Evolutionary conservation across 2,888 invertebrate genomes (phyloP), one percentile per base, ranked within the genome.

Genomic region (Apamea sordens): DNA sequence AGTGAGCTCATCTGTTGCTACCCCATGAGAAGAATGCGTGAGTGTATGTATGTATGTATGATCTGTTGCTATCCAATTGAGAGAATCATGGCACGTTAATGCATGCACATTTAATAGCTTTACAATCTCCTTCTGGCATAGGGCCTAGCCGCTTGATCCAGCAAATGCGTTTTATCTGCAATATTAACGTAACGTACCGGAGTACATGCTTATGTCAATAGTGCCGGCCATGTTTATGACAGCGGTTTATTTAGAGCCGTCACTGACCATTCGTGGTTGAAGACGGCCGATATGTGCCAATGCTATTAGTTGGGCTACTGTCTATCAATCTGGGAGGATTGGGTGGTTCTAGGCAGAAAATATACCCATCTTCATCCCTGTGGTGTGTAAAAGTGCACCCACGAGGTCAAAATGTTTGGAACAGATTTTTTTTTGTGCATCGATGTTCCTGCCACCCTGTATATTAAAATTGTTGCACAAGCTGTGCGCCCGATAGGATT

Each of bases 241-340:
- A 64, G 70, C 24, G 79, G 68, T 76, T 61, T 79, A 83, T 85
- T 85, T 86, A 79, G 44, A 79, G 70, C 75, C 83, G 61, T 76
- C 84, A 65, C 79, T 74, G 83, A 72, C 83, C 84, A 83, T 79
- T 64, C 79, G 68, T n/a, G 84, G 70, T 64, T 24, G 41, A 47
- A 76, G 65, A 76, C 69, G 64, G 28, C 59, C 56, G 28, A 70
- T 53, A 56, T 73, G 70, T 73, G 79, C 83, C 79, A 86, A 76
- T 79, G 69, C 24, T 78, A 36, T 77, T 74, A 77, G 50, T 50
- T 85, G 24, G 70, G 24, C 28, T 53, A 36, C 28, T 68, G 61
- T 79, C 59, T 67, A 28, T 47, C 70, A 36, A 47, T 59, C n/a
- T 41, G 24, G 8, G 24, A 10, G 28, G 24, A 44, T 28, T 81